Conservation (phyloP, 1,140 invertebrate genomes). For the Lucilia cuprina region DNA sequence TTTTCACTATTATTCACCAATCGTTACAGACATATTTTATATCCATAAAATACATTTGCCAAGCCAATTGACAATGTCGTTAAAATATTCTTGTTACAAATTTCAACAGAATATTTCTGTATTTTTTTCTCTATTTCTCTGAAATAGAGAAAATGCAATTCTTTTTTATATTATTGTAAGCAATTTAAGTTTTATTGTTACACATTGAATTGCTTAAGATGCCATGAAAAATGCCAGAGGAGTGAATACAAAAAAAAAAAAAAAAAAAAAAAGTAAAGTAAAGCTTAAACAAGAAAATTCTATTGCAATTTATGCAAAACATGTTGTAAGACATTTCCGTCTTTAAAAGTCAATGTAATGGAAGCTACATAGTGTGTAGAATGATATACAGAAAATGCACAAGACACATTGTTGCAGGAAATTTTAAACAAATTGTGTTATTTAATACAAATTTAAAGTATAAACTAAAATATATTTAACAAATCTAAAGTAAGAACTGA, state of each 20-base stretch:
- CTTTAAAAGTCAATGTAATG: background rate
- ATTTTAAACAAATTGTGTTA: too few relatives aligned
- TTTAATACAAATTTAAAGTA: too few relatives aligned
- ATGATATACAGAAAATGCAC: too few relatives aligned
- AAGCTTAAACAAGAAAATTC: background rate
- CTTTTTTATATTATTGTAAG: slow-evolving; percentile 8
- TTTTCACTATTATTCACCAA: background rate
- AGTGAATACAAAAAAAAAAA: background rate
- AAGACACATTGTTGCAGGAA: too few relatives aligned
- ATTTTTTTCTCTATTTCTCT: background rate
- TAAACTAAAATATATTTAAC: too few relatives aligned
- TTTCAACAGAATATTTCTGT: background rate
- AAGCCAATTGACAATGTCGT: background rate
- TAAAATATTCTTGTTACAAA: background rate
- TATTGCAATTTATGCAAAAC: slow-evolving; percentile 27
- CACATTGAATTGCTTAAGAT: background rate
- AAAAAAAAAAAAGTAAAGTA: background rate
- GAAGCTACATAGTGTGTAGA: background rate
- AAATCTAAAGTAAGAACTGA: too few relatives aligned
- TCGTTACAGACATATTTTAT: background rate
- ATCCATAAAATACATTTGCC: background rate
- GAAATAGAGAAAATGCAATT: background rate
- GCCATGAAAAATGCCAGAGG: background rate
- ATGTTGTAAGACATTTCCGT: slow-evolving; percentile 22
- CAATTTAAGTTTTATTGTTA: slow-evolving; percentile 27